A percentile compares a stretch with the other conserved stretches of the same genome.
phyloP scores from a whole-genome alignment of 2,888 invertebrate species.

The Microplitis manilae region DNA sequence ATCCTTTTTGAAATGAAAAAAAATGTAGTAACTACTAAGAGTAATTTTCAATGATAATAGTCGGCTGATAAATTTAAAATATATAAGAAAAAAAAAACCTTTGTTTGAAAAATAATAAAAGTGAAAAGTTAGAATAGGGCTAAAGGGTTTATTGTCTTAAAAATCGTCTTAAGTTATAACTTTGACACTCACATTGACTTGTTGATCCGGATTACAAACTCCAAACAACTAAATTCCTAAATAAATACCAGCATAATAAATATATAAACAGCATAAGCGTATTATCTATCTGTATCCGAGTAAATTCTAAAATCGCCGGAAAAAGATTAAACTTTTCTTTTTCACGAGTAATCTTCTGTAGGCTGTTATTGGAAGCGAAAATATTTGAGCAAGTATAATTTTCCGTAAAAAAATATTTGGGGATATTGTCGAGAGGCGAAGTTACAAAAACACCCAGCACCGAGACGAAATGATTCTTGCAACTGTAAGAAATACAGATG shows the following conservation, averaged over 20 bases:
- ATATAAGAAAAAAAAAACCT: too few relatives aligned
- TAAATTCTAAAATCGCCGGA: not conserved
- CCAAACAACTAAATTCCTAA: slow-evolving; percentile 1
- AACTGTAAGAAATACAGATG: not conserved
- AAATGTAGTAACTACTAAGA: too few relatives aligned
- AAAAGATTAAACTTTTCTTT: not conserved
- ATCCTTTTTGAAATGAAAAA: too few relatives aligned
- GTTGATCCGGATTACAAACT: not conserved
- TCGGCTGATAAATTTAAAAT: too few relatives aligned
- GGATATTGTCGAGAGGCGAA: not conserved
- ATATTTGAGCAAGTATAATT: not conserved
- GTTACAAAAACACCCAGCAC: not conserved
- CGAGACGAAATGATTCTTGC: not conserved
- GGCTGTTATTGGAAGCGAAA: not conserved
- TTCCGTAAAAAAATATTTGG: not conserved
- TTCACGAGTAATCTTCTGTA: not conserved
- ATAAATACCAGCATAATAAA: not conserved
- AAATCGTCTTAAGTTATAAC: not conserved
- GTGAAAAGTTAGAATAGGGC: too few relatives aligned
- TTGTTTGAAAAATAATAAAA: too few relatives aligned
- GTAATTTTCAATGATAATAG: too few relatives aligned
- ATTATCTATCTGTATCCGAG: not conserved
- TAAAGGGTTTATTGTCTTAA: not conserved
- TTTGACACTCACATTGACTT: not conserved
- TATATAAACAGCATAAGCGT: not conserved